These are phyloP conservation scores for Prunella strophiata DNA, from an alignment of 2,797 vertebrate genomes.

Conservation along the genomic window DNA sequence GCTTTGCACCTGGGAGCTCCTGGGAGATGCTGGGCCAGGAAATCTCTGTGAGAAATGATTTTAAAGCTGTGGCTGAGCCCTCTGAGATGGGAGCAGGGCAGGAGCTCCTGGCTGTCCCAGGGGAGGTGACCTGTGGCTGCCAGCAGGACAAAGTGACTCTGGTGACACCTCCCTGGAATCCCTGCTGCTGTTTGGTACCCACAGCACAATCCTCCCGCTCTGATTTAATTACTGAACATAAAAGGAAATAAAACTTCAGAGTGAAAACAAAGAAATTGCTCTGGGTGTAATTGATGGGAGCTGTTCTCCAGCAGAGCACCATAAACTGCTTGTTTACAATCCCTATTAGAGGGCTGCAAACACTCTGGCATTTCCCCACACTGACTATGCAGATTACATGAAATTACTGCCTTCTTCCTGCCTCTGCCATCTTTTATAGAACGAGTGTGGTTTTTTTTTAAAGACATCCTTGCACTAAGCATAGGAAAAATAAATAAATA, in stretches of 20 bases:
- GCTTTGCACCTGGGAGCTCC: not conserved
- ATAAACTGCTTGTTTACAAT: not conserved
- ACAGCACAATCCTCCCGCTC: not conserved
- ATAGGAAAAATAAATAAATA: not conserved
- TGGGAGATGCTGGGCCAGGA: not conserved
- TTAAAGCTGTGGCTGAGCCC: not conserved
- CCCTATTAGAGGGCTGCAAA: constrained; percentile 4
- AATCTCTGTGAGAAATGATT: not conserved
- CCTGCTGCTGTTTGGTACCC: not conserved
- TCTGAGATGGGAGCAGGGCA: not conserved
- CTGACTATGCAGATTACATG: not conserved
- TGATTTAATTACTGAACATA: not conserved
- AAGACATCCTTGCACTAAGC: not conserved
- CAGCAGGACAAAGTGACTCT: accelerated
- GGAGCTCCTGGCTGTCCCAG: not conserved
- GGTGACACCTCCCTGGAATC: not conserved
- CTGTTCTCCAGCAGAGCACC: not conserved
- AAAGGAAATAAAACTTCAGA: constrained; percentile 18
- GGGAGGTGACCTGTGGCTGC: not conserved
- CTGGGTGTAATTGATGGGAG: not conserved
- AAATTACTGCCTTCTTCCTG: not conserved
- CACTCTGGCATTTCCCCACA: not conserved
- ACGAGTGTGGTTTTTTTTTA: not conserved
- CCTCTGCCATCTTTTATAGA: not conserved
- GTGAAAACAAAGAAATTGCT: not conserved